Evolutionary conservation across 2,797 vertebrate genomes (phyloP), one percentile per base, ranked within the genome.

Genomic region (Choloepus didactylus): DNA sequence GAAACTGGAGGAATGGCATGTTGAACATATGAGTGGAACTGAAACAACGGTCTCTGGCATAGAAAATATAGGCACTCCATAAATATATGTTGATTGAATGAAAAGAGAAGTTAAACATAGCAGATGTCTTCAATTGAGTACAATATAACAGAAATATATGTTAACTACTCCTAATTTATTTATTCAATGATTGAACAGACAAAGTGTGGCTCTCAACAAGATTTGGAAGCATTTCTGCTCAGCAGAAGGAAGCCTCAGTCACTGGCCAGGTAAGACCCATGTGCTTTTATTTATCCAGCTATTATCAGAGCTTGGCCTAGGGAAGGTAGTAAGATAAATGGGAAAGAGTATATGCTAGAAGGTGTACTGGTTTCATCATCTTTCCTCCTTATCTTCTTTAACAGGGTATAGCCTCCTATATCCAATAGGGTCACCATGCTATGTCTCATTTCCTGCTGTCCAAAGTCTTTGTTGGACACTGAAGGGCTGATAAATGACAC

Each of bases 1-100:
- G 79, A 87, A 89, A 72, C 89, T 70, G 91, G 64, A 91, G 86
- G 87, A 86, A 60, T 29, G 12, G 44, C 25, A n/a, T 23, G 64
- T 23, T 46, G 62, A 60, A 38, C n/a, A 16, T 9, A 27, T 12
- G 21, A 79, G 49, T 27, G 9, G 12, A 44, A 77, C 1, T 31
- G 62, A 73, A 83, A 49, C 0, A 4, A 38, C 46, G 10, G 46
- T 12, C 23, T 3, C 14, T 91, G 25, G 8, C 2, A 9, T 59
- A 14, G 3, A 56, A 56, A 18, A 56, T 67, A 25, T 4, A 38
- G 56, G 6, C 0, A 41, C 6, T 77, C n/a, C n/a, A 46, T 3
- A 15, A 27, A 73, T 23, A 51, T 2, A 1, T 12, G 46, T 6
- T 16, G 0, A 75, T 4, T 27, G 31, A 73, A 83, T 38, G 15